Evolutionary conservation across 2,888 invertebrate genomes (phyloP), one percentile per base, ranked within the genome.

Genomic region (Tiphia femorata): DNA sequence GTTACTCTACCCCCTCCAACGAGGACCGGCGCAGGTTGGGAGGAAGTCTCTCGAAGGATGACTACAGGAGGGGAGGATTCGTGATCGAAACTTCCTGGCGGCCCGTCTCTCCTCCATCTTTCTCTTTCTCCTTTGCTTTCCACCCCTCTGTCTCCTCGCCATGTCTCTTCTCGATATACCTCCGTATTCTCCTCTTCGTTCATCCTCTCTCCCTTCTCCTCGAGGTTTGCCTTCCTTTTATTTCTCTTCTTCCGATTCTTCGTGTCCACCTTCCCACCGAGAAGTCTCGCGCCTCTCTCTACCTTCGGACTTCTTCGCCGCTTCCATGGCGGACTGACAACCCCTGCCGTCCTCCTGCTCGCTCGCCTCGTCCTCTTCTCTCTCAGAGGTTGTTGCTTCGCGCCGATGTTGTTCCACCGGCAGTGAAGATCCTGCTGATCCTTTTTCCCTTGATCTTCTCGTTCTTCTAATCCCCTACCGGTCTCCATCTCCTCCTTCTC

Each of bases 41-140:
- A 49, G 49, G 23, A n/a, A 41, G 40, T 33, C n/a, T n/a, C n/a
- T n/a, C n/a, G 41, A 35, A 46, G 44, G 12, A 19, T 35, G 30
- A 7, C 27, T 33, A 33, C 38, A 35, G 38, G 42, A 38, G 48
- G 29, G 46, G 19, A 25, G 21, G 50, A 37, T n/a, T 50, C 58
- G 43, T 58, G 64, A 52, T 61, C 70, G 61, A 62, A 58, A 49
- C 48, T 49, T 51, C 57, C 42, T 49, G 27, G 46, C 43, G 37
- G 30, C 42, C 17, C 40, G 27, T 47, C 30, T 58, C 53, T 50
- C 58, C 65, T 58, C 51, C 53, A 50, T 33, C 46, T 53, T 19
- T 27, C 50, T 48, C 30, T 21, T 20, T 42, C 33, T 52, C 50
- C 48, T 49, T 33, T n/a, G 25, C 40, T 29, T 20, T 8, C 10